Base-by-base conservation (phyloP, 2,113 vertebrate genomes). In the Smithornis capensis region DNA sequence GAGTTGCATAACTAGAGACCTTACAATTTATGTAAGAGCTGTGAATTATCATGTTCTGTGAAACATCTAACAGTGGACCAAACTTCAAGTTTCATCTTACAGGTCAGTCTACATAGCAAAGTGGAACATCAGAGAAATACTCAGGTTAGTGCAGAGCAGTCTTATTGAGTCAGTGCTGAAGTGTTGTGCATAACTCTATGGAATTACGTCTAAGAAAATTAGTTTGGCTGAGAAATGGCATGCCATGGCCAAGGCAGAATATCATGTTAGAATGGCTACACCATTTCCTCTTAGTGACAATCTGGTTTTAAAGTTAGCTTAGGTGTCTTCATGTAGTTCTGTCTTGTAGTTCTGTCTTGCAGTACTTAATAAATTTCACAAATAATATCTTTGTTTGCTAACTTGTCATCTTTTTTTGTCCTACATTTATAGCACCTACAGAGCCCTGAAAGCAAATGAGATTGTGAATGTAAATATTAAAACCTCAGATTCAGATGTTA, bases 181-280 rank as follows among this genome's bases (percentile, higher is more conserved):
- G 22, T 63, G 19, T 7, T 83, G 38, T 1, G 6, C 4, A 4
- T 8, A 24, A 0, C 10, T 65, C 8, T 49, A 1, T 8, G 24
- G 49, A 79, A 67, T 29, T 64, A 27, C 35, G 68, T 29, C 33
- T 45, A 38, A 86, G 60, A 33, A 91, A 87, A 78, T 56, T 28
- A 49, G 4, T 52, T 77, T 87, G 74, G 24, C 50, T 70, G 64
- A 89, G 50, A 84, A 87, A 57, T 53, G 6, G 40, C 28, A 37
- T 28, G 25, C 5, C 12, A 31, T 0, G 2, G 25, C 44, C 44
- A 76, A 91, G 40, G 21, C 21, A 80, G 87, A 86, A 52, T 50
- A 91, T 18, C 10, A 38, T 21, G 23, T 44, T 44, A n/a, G 42
- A 75, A 91, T 18, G 23, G 59, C 18, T 37, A 33, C 21, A 27